Evolutionary conservation across 2,797 vertebrate genomes (phyloP), one percentile per base, ranked within the genome.

Genomic region (Pangasius larnaudii): DNA sequence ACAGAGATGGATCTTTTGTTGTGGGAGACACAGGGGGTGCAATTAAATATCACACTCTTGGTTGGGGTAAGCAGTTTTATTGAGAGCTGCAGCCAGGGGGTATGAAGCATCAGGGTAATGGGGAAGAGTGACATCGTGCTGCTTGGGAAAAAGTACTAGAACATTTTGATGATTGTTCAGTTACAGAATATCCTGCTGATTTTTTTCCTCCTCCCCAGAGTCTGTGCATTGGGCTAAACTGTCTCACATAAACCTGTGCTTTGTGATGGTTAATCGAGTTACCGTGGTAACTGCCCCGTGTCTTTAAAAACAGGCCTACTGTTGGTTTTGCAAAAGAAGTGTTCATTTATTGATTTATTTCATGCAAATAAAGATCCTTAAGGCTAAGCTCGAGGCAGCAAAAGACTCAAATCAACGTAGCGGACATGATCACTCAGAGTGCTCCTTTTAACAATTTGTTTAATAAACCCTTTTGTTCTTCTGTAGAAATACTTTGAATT

Each of bases 1-100:
- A 89, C 72, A 77, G 69, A 86, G 85, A 88, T 85, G 72, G 80
- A 86, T 88, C 85, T 91, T 92, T 92, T 90, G 90, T 91, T 90
- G 79, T 77, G n/a, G 58, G 51, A 89, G 88, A 90, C 88, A 63
- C 89, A 88, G 85, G 88, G 89, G 89, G 89, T 90, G 89, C 91
- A 91, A 91, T 91, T 91, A 91, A 90, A 87, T 87, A 85, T 88
- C 86, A 71, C 80, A 86, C 72, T 81, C 49, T 85, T 63, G 75
- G 69, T 85, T 80, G 87, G 74, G 78, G 88, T 56, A 59, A 90
- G 90, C 71, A 85, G 81, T 90, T 88, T 85, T 88, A 69, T 87
- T 79, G 88, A 89, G 77, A 87, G 85, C 85, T 79, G 69, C 51
- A 30, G 51, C 83, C 79, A 85, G 85, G 85, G 84, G 75, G 63